Evolutionary conservation across 2,888 invertebrate genomes (phyloP), one percentile per base, ranked within the genome.

Genomic region (Sinelater perroti): DNA sequence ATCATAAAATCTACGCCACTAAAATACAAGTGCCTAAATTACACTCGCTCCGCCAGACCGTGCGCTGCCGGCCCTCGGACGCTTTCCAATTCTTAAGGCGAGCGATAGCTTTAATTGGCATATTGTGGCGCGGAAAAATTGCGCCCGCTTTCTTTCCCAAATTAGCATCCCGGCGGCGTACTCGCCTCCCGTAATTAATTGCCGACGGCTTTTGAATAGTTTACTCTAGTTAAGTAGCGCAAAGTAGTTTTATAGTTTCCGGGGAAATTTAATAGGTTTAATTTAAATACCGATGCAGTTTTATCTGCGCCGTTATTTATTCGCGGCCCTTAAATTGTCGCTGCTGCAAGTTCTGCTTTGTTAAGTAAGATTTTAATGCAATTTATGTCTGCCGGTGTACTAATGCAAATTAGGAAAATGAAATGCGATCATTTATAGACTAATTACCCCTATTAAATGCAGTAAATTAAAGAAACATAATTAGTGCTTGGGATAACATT

Each of bases 11-110:
- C 38, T 38, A 55, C 54, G 54, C 38, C 47, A 21, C 46, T 47
- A 40, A 46, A 55, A 55, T 55, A 55, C 54, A 55, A 55, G 54
- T 55, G 54, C 38, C 47, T 55, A 54, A 54, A 54, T 40, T 40
- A 40, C 40, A 24, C 46, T 54, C 46, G n/a, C n/a, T n/a, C n/a
- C n/a, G n/a, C n/a, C n/a, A n/a, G n/a, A n/a, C n/a, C n/a, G n/a
- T n/a, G n/a, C n/a, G n/a, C n/a, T n/a, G n/a, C n/a, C n/a, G n/a
- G n/a, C n/a, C 13, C 24, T 13, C 7, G 40, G 40, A 40, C 24
- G 14, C 24, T 40, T 40, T 21, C 40, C 14, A n/a, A 24, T 40
- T 38, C 40, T 40, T 40, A 24, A 24, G 24, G 40, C 24, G 24
- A 24, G 24, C 16, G 26, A n/a, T n/a, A 35, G 17, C 36, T 46